phyloP scores from a whole-genome alignment of 2,113 vertebrate genomes.

The Piliocolobus tephrosceles region DNA sequence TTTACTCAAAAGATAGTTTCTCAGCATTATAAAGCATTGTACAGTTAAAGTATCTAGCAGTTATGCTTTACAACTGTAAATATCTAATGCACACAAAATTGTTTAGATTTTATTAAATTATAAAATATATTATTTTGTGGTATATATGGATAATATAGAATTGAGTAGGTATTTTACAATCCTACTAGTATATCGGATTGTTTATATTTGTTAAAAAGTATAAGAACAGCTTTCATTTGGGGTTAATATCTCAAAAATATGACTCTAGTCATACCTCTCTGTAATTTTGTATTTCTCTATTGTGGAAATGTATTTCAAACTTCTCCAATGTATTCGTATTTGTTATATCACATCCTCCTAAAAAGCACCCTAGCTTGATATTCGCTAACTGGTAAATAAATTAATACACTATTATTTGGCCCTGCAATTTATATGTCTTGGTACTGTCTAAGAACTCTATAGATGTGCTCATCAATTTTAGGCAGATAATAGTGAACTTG shows the following conservation, averaged over 20 bases:
- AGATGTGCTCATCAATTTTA: background rate
- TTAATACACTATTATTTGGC: background rate
- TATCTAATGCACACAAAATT: background rate
- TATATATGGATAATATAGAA: constrained; percentile 10
- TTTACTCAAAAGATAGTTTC: background rate
- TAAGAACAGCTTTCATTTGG: constrained; percentile 31
- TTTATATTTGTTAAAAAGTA: background rate
- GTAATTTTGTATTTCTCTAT: constrained; percentile 29
- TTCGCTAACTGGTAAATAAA: background rate
- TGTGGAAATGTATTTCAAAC: constrained; percentile 2
- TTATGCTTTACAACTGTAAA: background rate
- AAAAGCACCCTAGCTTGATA: background rate
- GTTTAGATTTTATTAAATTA: constrained; percentile 43
- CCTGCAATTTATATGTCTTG: background rate
- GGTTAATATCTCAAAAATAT: background rate
- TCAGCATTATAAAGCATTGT: background rate
- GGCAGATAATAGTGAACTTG: background rate
- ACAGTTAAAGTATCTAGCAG: background rate
- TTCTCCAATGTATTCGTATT: background rate
- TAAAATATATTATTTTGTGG: background rate
- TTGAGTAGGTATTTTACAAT: background rate
- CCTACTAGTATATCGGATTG: background rate
- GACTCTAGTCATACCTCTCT: background rate
- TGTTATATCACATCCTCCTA: background rate
- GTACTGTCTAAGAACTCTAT: background rate